Percentiles rank a stretch among this genome's conserved stretches.
phyloP scores from a whole-genome alignment of 2,888 invertebrate genomes.

The Congeria kusceri region DNA sequence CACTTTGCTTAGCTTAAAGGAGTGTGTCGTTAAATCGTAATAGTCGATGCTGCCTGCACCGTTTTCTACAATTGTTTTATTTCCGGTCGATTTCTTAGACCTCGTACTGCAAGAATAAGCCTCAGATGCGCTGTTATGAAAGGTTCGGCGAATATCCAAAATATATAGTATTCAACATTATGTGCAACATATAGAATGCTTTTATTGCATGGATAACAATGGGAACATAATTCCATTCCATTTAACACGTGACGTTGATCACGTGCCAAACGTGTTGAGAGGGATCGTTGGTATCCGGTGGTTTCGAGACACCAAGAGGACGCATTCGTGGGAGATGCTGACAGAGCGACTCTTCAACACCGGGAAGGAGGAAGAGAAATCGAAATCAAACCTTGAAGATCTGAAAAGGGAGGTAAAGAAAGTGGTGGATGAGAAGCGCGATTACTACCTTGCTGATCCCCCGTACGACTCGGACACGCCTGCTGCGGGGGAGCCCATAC shows the following conservation, averaged over 20 bases:
- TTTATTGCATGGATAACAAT: conserved; percentile 34
- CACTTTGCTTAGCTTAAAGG: no score
- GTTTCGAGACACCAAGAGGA: conserved; percentile 35
- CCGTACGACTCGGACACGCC: conserved; percentile 46
- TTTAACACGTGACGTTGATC: conserved; percentile 41
- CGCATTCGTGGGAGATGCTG: conserved; percentile 39
- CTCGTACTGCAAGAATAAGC: no score
- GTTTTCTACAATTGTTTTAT: no score
- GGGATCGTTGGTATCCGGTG: conserved; percentile 60
- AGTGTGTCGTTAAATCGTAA: no score
- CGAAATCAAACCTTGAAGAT: neutral
- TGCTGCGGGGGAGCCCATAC: conserved; percentile 41
- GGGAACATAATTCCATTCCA: conserved; percentile 60
- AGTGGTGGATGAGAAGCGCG: conserved; percentile 28
- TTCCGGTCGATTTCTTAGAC: no score
- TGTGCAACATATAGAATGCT: neutral
- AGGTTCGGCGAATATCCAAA: no score
- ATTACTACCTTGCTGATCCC: conserved; percentile 42
- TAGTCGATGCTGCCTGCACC: no score
- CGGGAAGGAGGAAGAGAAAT: neutral
- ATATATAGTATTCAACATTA: no score
- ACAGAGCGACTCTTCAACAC: conserved; percentile 39
- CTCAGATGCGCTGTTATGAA: no score
- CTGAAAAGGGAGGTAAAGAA: conserved; percentile 20
- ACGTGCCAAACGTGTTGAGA: conserved; percentile 48